Conservation (phyloP, 2,888 invertebrate genomes). For the Galeopsomyia nigrocyanea region DNA sequence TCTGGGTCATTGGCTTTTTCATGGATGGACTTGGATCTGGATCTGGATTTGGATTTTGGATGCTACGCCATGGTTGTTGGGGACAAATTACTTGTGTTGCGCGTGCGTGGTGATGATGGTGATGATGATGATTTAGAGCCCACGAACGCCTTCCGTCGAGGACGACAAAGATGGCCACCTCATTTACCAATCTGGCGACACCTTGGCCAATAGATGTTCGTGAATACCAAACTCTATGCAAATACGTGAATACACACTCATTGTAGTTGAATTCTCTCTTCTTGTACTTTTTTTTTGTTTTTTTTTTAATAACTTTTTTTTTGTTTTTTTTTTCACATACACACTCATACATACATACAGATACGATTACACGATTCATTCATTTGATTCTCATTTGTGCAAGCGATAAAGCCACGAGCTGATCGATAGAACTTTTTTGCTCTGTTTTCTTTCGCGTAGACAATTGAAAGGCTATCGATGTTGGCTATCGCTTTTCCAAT, state of each 20-base stretch:
- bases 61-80: conserved; percentile 28
- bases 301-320: conserved; percentile 22
- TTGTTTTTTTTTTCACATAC: conserved; percentile 22
- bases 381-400: not conserved
- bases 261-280: conserved; percentile 63
- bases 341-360: conserved; percentile 11
- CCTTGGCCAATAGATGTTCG: conserved; percentile 99
- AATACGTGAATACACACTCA: conserved; percentile 72
- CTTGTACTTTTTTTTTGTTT: conserved; percentile 36
- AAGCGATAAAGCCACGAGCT: not conserved
- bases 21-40: too few relatives aligned
- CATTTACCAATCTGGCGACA: conserved; percentile 98
- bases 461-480: not conserved
- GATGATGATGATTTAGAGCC: conserved; percentile 74
- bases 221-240: conserved; percentile 71
- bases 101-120: conserved; percentile 45
- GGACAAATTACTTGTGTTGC: conserved; percentile 7
- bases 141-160: conserved; percentile 93
- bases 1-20: too few relatives aligned
- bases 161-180: conserved; percentile 99
- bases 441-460: conserved; percentile 8
- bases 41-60: conserved; percentile 1
- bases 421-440: not conserved
- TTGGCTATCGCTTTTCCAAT: too few relatives aligned
- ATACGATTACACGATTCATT: not conserved